A percentile compares a stretch with the other conserved stretches of the same genome.
Evolutionary conservation across 2,888 invertebrate species (phyloP).

Genomic region (Unio pictorum): DNA sequence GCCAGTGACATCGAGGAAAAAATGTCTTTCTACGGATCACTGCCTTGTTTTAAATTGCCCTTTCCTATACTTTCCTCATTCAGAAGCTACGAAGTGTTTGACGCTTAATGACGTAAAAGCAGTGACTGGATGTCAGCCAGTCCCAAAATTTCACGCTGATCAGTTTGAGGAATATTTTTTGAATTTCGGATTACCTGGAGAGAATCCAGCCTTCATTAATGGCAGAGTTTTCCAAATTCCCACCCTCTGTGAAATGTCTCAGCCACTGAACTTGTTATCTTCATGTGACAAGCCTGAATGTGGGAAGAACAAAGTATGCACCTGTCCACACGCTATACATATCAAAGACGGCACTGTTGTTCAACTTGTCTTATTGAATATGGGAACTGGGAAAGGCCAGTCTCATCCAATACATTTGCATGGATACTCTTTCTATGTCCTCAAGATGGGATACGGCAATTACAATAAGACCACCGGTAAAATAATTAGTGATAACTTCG

Average conservation of each 20-base stretch:
- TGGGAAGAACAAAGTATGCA: conserved; percentile 10
- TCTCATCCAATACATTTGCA: conserved; percentile 40
- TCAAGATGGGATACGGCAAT: conserved; percentile 27
- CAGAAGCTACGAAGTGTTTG: conserved; percentile 13
- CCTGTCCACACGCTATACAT: conserved; percentile 15
- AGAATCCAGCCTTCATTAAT: conserved; percentile 16
- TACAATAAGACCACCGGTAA: conserved; percentile 20
- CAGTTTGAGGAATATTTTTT: conserved; percentile 7
- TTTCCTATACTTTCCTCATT: conserved; percentile 16
- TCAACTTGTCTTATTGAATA: conserved; percentile 23
- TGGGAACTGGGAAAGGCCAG: conserved; percentile 17
- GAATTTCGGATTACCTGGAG: conserved; percentile 14
- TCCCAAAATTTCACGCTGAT: not conserved
- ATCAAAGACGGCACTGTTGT: conserved; percentile 10
- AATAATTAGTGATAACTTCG: conserved; percentile 13
- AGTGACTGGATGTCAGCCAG: not conserved
- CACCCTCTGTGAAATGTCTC: conserved; percentile 15
- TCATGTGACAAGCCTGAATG: conserved; percentile 11
- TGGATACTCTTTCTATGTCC: conserved; percentile 33
- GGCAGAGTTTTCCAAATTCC: conserved; percentile 19
- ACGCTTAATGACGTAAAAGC: conserved; percentile 12
- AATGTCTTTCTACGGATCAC: conserved; percentile 14
- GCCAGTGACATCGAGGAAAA: conserved; percentile 10
- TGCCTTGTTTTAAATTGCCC: conserved; percentile 41
- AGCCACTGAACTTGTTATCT: conserved; percentile 9